Evolutionary conservation across 2,888 invertebrate genomes (phyloP), one percentile per base, ranked within the genome.

Genomic region (Eilema depressum): DNA sequence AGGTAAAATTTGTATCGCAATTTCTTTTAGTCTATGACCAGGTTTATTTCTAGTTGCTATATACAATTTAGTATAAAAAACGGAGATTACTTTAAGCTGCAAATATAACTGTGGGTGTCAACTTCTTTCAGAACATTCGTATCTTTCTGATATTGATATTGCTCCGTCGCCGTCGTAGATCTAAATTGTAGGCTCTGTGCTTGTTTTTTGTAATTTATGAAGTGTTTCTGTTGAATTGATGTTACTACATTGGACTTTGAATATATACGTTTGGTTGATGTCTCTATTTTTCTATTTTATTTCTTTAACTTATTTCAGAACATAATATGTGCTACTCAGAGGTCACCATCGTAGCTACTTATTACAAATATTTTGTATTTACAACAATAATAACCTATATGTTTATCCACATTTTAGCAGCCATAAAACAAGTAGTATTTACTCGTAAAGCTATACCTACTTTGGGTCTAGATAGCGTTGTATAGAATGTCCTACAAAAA

Each of bases 61-160:
- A 72, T 75, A 69, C 63, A 70, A 25, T 33, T 62, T 11, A 63
- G 53, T 66, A 70, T 76, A 59, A 69, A 74, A 71, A 76, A 66
- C 63, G 37, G 63, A 70, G 70, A 83, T 79, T 79, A 74, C 63
- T 74, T 60, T 74, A 76, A 69, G 76, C 74, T 70, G 74, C 68
- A 71, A 83, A 80, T 83, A 76, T 74, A 73, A 72, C 66, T 28
- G 76, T 70, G 81, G 81, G 83, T 80, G 79, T 84, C 78, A 80
- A 83, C 79, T 84, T 84, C 83, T 84, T 83, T 85, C 85, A 82
- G 83, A 71, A 68, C 82, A 82, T 79, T 77, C 81, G 75, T 75
- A 73, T 81, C 82, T 68, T 83, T 83, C 80, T 80, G 81, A 80
- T 82, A 83, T 83, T 83, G 81, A 82, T 79, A 76, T 77, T 73